Conservation (phyloP, 2,888 invertebrate genomes). For the Aphodius granarius region DNA sequence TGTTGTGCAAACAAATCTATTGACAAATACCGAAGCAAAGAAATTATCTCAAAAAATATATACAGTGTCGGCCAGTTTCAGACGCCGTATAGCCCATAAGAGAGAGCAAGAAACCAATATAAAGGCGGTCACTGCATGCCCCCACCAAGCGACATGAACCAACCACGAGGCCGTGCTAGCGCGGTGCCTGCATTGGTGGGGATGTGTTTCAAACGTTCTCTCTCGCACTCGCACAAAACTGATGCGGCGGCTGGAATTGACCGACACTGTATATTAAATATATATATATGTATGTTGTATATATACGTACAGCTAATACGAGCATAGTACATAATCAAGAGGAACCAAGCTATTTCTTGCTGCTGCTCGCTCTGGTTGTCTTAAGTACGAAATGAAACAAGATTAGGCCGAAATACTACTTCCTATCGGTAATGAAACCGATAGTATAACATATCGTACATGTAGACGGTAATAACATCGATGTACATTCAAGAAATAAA, state of each 20-base stretch:
- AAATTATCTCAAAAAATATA: conserved; percentile 10
- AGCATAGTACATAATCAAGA: not conserved
- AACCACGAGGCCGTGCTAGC: too few species aligned
- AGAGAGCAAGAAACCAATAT: too few species aligned
- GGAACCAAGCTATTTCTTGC: not conserved
- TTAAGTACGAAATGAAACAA: conserved; percentile 8
- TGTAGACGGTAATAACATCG: not conserved
- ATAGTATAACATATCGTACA: not conserved
- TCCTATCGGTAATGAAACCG: not conserved
- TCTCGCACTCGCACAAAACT: too few species aligned
- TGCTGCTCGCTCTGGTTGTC: not conserved
- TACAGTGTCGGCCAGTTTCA: not conserved
- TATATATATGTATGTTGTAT: conserved; percentile 3
- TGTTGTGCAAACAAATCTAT: conserved; percentile 8
- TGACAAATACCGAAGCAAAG: not conserved
- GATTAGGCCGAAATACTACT: conserved; percentile 13
- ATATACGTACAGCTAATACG: not conserved
- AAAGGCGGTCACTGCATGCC: too few species aligned
- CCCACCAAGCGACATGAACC: too few species aligned
- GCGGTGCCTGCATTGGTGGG: too few species aligned
- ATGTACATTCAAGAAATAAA: not conserved
- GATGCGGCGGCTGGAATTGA: too few species aligned
- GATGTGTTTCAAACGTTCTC: too few species aligned
- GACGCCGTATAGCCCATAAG: too few species aligned
- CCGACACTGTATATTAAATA: not conserved